A percentile compares a stretch with the other conserved stretches of the same genome.
Conservation (phyloP, 2,797 vertebrate species). For the Danio tinwini region DNA sequence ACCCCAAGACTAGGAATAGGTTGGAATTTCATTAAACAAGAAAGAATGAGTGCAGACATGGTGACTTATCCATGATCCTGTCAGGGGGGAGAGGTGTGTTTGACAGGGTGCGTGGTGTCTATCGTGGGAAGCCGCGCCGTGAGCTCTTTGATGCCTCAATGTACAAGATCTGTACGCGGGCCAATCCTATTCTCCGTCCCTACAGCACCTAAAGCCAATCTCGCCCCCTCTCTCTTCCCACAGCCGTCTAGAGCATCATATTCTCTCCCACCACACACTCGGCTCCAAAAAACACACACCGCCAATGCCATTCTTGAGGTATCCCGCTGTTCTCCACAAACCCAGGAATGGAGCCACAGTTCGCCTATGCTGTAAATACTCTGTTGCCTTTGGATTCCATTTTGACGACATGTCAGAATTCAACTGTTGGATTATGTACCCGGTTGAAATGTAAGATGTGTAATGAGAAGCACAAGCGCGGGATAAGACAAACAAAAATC, state of each 20-base stretch:
- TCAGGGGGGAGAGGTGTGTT: conserved; percentile 46
- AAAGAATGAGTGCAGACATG: conserved; percentile 25
- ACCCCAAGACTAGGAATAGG: not conserved
- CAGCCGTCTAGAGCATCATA: conserved; percentile 46
- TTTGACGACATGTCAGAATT: conserved; percentile 33
- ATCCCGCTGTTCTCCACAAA: conserved; percentile 38
- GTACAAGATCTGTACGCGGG: conserved; percentile 48
- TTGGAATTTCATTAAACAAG: conserved; percentile 44
- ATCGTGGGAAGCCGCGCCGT: conserved; percentile 32
- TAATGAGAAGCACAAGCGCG: conserved; percentile 30
- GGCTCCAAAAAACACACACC: conserved; percentile 42
- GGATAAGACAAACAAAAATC: conserved; percentile 43
- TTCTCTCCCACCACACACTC: conserved; percentile 44
- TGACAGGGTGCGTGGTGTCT: conserved; percentile 49
- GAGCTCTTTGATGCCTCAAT: conserved; percentile 51
- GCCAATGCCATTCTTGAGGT: conserved; percentile 57
- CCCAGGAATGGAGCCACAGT: conserved; percentile 37
- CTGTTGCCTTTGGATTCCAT: conserved; percentile 22
- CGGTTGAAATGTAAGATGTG: conserved; percentile 44
- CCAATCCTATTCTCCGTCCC: conserved; percentile 51
- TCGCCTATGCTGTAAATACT: conserved; percentile 40
- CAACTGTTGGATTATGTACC: conserved; percentile 23
- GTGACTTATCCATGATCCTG: conserved; percentile 41
- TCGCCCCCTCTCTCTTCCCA: conserved; percentile 52
- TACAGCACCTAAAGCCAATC: conserved; percentile 36